Base-by-base conservation (phyloP, 2,797 vertebrate species). In the Tauraco hartlaubi region DNA sequence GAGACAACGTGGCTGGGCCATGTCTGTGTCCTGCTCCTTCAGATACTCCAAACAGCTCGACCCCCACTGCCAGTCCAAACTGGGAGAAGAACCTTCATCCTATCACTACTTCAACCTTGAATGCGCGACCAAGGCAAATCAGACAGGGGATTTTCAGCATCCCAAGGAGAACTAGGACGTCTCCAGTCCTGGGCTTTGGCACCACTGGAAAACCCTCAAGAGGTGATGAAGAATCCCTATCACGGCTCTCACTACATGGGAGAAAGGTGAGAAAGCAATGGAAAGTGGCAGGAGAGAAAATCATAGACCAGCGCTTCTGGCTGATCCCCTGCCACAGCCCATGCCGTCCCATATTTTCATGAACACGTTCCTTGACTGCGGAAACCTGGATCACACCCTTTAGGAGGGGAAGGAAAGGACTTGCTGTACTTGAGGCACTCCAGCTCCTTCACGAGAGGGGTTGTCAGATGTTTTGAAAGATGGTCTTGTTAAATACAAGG, bases 281-380 rank as follows among this genome's bases (percentile, higher is more conserved):
- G 39, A 41, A 41, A 41, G 39, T 41, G 39, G 39, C 17, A 33
- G 23, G 52, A 74, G 15, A 4, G 23, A 37, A 29, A 43, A 22
- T 15, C 22, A 21, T 25, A 88, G 63, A 55, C 15, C 13, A 17
- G 78, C 1, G 1, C 11, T 54, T 41, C 67, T 78, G 73, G 15
- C 39, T 28, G 23, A 48, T 58, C n/a, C 26, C 23, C 12, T 43
- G 31, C 9, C 20, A 4, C 5, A 74, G 51, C 20, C 17, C 5
- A 4, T 11, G 12, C 61, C 43, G 55, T 29, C 49, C 35, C 1
- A 0, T 26, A 18, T 48, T 58, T 48, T 52, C 8, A 9, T 8
- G 62, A 68, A 43, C 39, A 35, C 1, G 0, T 49, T 68, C 43
- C 43, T 52, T 2, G 3, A 54, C 44, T 1, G 0, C 0, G 0